These are phyloP conservation scores for Microchirus variegatus DNA, from an alignment of 2,797 vertebrate species.

Conservation along the genomic window DNA sequence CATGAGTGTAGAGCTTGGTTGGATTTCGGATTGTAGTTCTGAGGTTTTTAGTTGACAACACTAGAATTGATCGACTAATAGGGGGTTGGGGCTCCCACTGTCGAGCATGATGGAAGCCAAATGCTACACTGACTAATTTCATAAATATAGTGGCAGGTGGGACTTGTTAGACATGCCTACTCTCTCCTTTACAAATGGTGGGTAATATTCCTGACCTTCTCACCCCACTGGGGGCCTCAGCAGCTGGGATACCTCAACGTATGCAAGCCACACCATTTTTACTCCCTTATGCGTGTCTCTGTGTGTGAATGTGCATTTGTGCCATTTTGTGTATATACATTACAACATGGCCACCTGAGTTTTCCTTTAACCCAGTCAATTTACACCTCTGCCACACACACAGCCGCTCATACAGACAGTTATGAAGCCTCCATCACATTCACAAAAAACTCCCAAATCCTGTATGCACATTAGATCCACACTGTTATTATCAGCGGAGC, in stretches of 20 bases:
- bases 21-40: not conserved
- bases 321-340: slow-evolving; percentile 48
- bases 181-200: slow-evolving; percentile 74
- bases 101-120: slow-evolving; percentile 73
- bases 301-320: slow-evolving; percentile 54
- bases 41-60: slow-evolving; percentile 14
- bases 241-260: slow-evolving; percentile 72
- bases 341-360: slow-evolving; percentile 56
- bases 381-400: slow-evolving; percentile 54
- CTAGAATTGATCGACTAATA: slow-evolving; percentile 48
- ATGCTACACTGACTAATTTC: slow-evolving; percentile 66
- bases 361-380: slow-evolving; percentile 40
- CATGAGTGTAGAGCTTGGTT: no score
- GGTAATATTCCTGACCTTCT: slow-evolving; percentile 79
- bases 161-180: slow-evolving; percentile 76
- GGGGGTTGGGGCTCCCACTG: slow-evolving; percentile 46
- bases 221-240: slow-evolving; percentile 64
- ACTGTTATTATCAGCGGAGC: no score
- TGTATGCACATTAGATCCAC: not conserved
- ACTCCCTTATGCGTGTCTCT: slow-evolving; percentile 48
- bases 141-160: slow-evolving; percentile 78
- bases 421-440: slow-evolving; percentile 2
- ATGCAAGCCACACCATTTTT: slow-evolving; percentile 48
- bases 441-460: slow-evolving; percentile 14
- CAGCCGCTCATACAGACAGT: not conserved